These are phyloP conservation scores for Drosophila nigricruria DNA, from an alignment of 2,888 invertebrate species.

Conservation along the genomic window DNA sequence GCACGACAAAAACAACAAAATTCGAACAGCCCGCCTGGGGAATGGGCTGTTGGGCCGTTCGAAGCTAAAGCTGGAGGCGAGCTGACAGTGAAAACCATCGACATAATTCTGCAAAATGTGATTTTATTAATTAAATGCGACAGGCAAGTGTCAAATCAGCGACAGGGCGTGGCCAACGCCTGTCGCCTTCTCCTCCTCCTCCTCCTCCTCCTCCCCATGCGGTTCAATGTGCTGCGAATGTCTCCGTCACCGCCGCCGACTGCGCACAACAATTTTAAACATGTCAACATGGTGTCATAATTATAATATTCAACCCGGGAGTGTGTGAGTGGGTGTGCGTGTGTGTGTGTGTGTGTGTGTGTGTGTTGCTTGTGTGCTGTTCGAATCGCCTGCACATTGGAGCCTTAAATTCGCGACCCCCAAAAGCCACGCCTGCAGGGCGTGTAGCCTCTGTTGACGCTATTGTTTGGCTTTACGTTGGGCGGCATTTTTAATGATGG, in stretches of 20 bases:
- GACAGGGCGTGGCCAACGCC: constrained; percentile 32
- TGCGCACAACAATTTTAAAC: constrained; percentile 72
- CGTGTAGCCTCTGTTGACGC: constrained; percentile 47
- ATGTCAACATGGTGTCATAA: constrained; percentile 80
- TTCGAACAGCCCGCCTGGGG: neutral
- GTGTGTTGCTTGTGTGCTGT: constrained; percentile 39
- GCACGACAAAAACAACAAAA: neutral
- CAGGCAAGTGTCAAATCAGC: constrained; percentile 76
- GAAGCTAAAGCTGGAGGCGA: constrained; percentile 17
- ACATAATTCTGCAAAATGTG: constrained; percentile 70
- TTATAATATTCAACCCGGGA: constrained; percentile 73
- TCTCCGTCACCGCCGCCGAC: constrained; percentile 40
- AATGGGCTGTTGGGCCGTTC: neutral
- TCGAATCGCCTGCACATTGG: constrained; percentile 62
- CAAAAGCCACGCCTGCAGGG: constrained; percentile 39
- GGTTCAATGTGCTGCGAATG: constrained; percentile 72
- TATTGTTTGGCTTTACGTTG: constrained; percentile 51
- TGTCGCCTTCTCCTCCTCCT: neutral
- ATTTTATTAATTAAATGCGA: constrained; percentile 79
- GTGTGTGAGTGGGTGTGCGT: constrained; percentile 17
- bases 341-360: constrained; percentile 20
- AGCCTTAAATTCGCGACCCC: constrained; percentile 46
- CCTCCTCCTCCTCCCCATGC: too few species aligned
- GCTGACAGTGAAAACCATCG: constrained; percentile 56
- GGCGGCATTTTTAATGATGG: constrained; percentile 69